Conservation (phyloP, 2,797 vertebrate genomes). For the Caiman crocodilus region DNA sequence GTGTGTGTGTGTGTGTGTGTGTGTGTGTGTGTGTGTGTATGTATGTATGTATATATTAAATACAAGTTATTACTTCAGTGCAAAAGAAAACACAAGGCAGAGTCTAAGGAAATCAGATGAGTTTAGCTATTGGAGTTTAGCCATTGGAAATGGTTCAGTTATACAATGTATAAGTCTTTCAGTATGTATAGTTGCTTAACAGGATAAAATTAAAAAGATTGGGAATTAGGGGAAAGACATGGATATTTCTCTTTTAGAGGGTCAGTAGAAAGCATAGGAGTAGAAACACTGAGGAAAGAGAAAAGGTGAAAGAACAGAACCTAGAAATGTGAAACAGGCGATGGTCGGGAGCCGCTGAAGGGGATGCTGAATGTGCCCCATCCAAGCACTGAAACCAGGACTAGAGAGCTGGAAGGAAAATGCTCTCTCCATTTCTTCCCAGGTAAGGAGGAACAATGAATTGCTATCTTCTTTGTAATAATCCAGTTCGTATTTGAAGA, state of each 20-base stretch:
- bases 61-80: background rate
- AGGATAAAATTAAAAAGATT: conserved; percentile 59
- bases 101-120: background rate
- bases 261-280: conserved; percentile 23
- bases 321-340: background rate
- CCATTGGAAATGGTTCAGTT: too few relatives aligned
- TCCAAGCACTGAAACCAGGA: too few relatives aligned
- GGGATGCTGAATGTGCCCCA: background rate
- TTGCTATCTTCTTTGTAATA: too few relatives aligned
- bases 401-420: too few relatives aligned
- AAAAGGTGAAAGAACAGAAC: background rate
- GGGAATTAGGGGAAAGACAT: background rate
- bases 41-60: background rate
- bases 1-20: too few relatives aligned
- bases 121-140: too few relatives aligned
- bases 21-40: too few relatives aligned
- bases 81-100: background rate
- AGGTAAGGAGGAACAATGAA: too few relatives aligned
- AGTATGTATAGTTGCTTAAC: background rate
- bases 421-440: too few relatives aligned
- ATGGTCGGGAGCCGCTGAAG: background rate
- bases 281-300: background rate
- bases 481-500: too few relatives aligned
- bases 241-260: background rate
- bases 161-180: too few relatives aligned